Evolutionary conservation across 2,113 vertebrate genomes (phyloP).

Genomic region (Sturnira hondurensis): DNA sequence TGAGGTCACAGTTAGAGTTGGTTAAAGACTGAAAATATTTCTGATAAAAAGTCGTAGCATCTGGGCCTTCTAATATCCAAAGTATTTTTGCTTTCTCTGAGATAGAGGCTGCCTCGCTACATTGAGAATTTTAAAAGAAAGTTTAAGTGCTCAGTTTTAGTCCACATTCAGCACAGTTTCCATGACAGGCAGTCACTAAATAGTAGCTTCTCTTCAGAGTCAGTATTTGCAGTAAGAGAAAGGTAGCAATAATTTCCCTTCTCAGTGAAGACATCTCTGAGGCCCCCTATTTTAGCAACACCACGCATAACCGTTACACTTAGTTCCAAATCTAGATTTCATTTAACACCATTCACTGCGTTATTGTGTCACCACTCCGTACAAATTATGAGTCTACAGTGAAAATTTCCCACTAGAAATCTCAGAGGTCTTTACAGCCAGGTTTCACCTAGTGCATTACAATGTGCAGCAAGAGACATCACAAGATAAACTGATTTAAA

Average conservation of each 20-base stretch:
- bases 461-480: not conserved
- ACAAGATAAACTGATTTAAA: slow-evolving; percentile 12
- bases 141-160: not conserved
- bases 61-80: not conserved
- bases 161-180: not conserved
- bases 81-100: slow-evolving; percentile 28
- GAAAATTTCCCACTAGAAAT: slow-evolving; percentile 2
- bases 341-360: not conserved
- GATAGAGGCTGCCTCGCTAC: not conserved
- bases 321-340: slow-evolving; percentile 27
- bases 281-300: not conserved
- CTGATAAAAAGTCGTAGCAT: not conserved
- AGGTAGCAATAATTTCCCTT: not conserved
- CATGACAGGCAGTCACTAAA: not conserved
- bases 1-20: not conserved
- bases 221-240: not conserved
- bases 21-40: not conserved
- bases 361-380: slow-evolving; percentile 18
- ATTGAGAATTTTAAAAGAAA: slow-evolving; percentile 3
- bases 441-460: slow-evolving; percentile 37
- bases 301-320: not conserved
- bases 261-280: not conserved
- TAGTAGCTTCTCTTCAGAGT: not conserved
- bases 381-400: slow-evolving; percentile 44
- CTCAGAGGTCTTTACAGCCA: not conserved